These are phyloP conservation scores for Parapristionchus giblindavisi DNA, from an alignment of 2,888 invertebrate species.

Conservation along the genomic window DNA sequence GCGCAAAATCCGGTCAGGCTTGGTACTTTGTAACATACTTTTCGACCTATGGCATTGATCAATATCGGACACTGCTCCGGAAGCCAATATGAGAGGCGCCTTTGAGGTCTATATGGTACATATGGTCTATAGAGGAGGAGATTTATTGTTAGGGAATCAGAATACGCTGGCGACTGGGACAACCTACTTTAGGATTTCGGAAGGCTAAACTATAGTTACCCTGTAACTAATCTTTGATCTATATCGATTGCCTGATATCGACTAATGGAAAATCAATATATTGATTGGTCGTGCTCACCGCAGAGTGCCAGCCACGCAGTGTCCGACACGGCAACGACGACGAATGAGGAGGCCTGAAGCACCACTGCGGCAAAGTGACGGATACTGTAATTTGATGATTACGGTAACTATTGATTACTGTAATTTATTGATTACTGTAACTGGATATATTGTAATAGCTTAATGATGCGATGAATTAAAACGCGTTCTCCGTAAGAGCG, in stretches of 20 bases:
- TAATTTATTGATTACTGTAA: background rate
- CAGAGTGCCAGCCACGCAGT: slow-evolving; percentile 24
- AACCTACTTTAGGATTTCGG: background rate
- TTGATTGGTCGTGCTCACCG: too few relatives aligned
- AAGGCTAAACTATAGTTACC: background rate
- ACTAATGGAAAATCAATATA: background rate
- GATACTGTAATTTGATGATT: slow-evolving; percentile 48
- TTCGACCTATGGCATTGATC: too few relatives aligned
- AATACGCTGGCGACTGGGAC: background rate
- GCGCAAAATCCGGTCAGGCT: too few relatives aligned
- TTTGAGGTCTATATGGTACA: too few relatives aligned
- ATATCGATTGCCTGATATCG: too few relatives aligned
- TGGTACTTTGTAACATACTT: too few relatives aligned
- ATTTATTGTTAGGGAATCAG: background rate
- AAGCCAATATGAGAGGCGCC: too few relatives aligned
- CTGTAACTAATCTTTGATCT: too few relatives aligned
- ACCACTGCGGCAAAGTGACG: slow-evolving; percentile 59
- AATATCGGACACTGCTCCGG: too few relatives aligned
- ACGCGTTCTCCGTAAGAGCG: too few relatives aligned
- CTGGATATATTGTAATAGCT: background rate
- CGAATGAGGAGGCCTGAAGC: slow-evolving; percentile 60
- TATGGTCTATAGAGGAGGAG: background rate
- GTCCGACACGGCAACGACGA: slow-evolving; percentile 60
- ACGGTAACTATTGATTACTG: background rate
- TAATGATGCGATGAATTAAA: background rate